Percentiles rank a stretch among this genome's conserved stretches.
phyloP scores from a whole-genome alignment of 2,888 invertebrate species.

The Tenthredo mesomela region DNA sequence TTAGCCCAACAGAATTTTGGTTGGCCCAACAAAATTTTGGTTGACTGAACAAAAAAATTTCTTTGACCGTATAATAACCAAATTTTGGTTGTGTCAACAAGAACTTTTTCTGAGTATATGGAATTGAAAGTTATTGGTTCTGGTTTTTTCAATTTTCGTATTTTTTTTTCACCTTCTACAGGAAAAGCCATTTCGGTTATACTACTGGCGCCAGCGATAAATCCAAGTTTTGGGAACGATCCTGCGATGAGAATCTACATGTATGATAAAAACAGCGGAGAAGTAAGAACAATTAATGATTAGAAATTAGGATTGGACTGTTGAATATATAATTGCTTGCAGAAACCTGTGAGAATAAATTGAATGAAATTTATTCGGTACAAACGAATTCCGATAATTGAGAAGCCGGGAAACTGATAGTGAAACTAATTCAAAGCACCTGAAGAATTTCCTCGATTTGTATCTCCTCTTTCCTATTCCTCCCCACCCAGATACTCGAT shows the following conservation, averaged over 20 bases:
- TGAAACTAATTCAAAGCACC: too few relatives aligned
- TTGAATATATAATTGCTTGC: too few relatives aligned
- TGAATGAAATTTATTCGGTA: neutral
- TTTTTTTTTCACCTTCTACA: neutral
- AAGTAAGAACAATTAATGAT: conserved; percentile 18
- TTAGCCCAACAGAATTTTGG: too few relatives aligned
- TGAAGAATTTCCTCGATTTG: neutral
- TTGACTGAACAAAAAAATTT: too few relatives aligned
- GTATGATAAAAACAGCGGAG: conserved; percentile 37
- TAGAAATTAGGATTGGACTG: too few relatives aligned
- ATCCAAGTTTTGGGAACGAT: conserved; percentile 31
- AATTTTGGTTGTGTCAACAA: too few relatives aligned
- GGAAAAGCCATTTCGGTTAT: conserved; percentile 43
- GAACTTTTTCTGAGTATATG: too few relatives aligned
- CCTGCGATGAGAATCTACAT: conserved; percentile 48
- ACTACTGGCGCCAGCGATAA: conserved; percentile 30
- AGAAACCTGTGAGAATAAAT: neutral
- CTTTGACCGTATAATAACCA: too few relatives aligned
- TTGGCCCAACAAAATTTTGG: too few relatives aligned
- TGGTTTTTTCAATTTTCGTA: neutral
- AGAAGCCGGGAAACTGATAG: neutral
- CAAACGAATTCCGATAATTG: neutral
- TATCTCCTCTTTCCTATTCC: neutral
- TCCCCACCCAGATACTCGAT: conserved; percentile 3
- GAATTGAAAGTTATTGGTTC: neutral